Evolutionary conservation across 2,113 vertebrate species (phyloP).

Genomic region (human (Homo sapiens)): DNA sequence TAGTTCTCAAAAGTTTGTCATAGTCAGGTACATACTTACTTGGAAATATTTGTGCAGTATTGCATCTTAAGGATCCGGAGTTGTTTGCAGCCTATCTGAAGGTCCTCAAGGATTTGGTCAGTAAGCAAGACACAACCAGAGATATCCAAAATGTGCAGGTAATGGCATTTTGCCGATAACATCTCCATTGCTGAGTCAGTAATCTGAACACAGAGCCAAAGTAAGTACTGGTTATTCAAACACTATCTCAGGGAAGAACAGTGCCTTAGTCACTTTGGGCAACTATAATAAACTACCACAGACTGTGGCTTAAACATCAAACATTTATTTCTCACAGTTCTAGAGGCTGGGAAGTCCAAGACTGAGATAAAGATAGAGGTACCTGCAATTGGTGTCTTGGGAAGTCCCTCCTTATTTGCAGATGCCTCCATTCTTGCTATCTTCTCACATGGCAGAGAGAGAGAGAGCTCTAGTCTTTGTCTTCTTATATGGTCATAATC

Average conservation of each 20-base stretch:
- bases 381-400: neutral
- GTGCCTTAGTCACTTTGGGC: neutral
- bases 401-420: neutral
- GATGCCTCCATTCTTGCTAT: neutral
- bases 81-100: constrained; percentile 84
- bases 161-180: constrained; percentile 84
- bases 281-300: neutral
- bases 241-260: neutral
- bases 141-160: constrained; percentile 86
- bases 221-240: neutral
- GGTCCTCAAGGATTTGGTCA: constrained; percentile 74
- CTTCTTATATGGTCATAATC: neutral
- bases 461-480: neutral
- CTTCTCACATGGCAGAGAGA: neutral
- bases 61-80: constrained; percentile 85
- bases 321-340: neutral
- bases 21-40: constrained; percentile 79
- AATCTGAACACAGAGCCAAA: constrained; percentile 82
- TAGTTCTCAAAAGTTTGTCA: neutral
- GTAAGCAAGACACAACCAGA: constrained; percentile 85
- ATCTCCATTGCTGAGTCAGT: constrained; percentile 85
- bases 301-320: neutral
- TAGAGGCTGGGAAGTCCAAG: neutral
- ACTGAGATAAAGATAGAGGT: neutral
- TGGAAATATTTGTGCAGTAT: constrained; percentile 86